Conservation (phyloP, 1,140 invertebrate genomes). For the Megalopta genalis region DNA sequence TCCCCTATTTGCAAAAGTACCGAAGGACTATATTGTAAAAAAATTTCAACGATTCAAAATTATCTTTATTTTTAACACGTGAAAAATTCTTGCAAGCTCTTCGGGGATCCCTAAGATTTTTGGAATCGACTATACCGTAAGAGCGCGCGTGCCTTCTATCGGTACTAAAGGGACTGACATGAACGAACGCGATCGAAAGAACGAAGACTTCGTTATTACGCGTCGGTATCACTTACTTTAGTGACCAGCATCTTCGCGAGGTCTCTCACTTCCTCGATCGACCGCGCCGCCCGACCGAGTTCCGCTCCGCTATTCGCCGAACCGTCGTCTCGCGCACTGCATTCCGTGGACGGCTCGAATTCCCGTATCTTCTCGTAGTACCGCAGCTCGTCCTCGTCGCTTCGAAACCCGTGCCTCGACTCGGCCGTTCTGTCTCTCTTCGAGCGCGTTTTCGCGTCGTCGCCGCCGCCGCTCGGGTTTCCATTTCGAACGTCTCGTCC, state of each 20-base stretch:
- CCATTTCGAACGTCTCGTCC: not conserved
- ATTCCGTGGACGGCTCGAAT: not conserved
- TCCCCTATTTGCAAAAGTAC: too few species aligned
- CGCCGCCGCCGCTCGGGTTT: not conserved
- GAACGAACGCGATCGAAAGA: too few species aligned
- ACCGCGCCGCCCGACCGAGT: slow-evolving; percentile 31
- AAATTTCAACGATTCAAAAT: too few species aligned
- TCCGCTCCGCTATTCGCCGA: not conserved
- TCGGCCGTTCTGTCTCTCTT: slow-evolving; percentile 43
- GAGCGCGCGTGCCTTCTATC: too few species aligned
- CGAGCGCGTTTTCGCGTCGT: slow-evolving; percentile 27
- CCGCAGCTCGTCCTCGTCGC: slow-evolving; percentile 23
- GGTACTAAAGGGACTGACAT: too few species aligned
- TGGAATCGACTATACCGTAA: too few species aligned
- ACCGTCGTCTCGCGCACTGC: not conserved
- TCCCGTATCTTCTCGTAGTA: slow-evolving; percentile 34
- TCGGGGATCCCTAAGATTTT: too few species aligned
- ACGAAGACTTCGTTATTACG: too few species aligned
- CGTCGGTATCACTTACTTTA: slow-evolving; percentile 45
- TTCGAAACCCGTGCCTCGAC: slow-evolving; percentile 12
- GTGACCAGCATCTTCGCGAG: slow-evolving; percentile 53
- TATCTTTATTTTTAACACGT: too few species aligned
- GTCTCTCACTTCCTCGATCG: slow-evolving; percentile 61
- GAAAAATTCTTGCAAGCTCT: too few species aligned
- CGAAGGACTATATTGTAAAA: too few species aligned